Percentiles rank a stretch among this genome's conserved stretches.
Evolutionary conservation across 2,888 invertebrate species (phyloP).

Genomic region (Oligia latruncula): DNA sequence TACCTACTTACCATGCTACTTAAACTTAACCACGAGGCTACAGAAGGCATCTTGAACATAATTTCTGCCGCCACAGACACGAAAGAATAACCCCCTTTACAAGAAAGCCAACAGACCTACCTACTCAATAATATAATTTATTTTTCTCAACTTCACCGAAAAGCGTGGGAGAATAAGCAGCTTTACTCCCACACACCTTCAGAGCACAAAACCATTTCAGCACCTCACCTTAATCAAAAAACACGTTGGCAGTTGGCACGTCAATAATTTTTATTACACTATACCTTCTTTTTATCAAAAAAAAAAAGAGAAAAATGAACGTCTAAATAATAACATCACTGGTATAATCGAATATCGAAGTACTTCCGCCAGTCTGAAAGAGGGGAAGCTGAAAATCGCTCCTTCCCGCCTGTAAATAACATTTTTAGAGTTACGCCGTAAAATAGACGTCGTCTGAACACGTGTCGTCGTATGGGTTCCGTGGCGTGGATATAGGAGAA

Average conservation of each 20-base stretch:
- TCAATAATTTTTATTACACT: slow-evolving; percentile 52
- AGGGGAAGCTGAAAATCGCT: slow-evolving; percentile 78
- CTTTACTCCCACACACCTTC: neutral
- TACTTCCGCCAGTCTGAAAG: slow-evolving; percentile 67
- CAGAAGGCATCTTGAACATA: neutral
- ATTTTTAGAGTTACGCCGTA: slow-evolving; percentile 77
- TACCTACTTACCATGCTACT: neutral
- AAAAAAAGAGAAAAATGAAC: slow-evolving; percentile 59
- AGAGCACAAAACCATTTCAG: slow-evolving; percentile 10
- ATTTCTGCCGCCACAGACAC: neutral
- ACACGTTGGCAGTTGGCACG: slow-evolving; percentile 13
- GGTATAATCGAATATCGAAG: slow-evolving; percentile 69
- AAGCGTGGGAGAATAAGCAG: slow-evolving; percentile 17
- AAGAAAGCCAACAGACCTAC: neutral
- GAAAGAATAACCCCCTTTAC: neutral
- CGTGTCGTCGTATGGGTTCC: slow-evolving; percentile 71
- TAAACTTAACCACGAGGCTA: neutral
- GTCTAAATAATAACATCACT: slow-evolving; percentile 59
- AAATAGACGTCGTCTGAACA: slow-evolving; percentile 78
- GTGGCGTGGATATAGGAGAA: slow-evolving; percentile 31
- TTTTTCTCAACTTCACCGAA: neutral
- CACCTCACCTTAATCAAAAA: slow-evolving; percentile 45
- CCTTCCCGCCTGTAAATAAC: slow-evolving; percentile 81
- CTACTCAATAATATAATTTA: slow-evolving; percentile 1
- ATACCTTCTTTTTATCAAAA: slow-evolving; percentile 21